Base-by-base conservation (phyloP, 2,113 vertebrate species). In the Thermophis baileyi region DNA sequence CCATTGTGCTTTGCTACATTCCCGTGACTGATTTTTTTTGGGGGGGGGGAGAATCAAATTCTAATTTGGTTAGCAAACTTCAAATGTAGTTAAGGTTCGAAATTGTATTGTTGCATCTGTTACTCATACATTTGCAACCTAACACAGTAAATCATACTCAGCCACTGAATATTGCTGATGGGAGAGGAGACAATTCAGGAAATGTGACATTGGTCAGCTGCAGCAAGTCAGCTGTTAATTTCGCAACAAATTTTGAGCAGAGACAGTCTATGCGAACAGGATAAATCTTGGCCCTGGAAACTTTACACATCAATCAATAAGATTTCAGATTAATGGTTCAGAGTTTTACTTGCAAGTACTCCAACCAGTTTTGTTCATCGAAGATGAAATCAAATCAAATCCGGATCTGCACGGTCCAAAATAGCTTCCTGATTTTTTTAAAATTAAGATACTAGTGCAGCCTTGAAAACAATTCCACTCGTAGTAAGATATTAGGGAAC, bases 401-500 rank as follows among this genome's bases (percentile, higher is more conserved):
- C 54, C 87, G 1, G 46, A 90, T 40, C 30, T 90, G 10, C n/a
- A 49, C 30, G 40, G 46, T n/a, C 54, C 30, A 35, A 47, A 60
- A 60, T 35, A 57, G 22, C 46, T 60, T 90, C 54, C 27, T 40
- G 49, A 0, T 30, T 63, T 63, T 81, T 20, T 35, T 24, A 4
- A 81, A 81, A n/a, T 49, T 46, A 89, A 92, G 20, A 9, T 9
- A 40, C 74, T 44, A 18, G 22, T 47, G 49, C 85, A 46, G 27
- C 88, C 87, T 55, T 35, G 53, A 90, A 93, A 93, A 63, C 6
- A 10, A 90, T 24, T 57, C 46, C 54, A 8, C 30, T 85, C 53
- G 24, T 51, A 86, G 86, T 90, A 87, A 87, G 8, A 10, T n/a
- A 2, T 14, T 91, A 92, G 81, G 60, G 54, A 96, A 24, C 90